phyloP scores from a whole-genome alignment of 1,140 invertebrate genomes.

The Oppia nitens region DNA sequence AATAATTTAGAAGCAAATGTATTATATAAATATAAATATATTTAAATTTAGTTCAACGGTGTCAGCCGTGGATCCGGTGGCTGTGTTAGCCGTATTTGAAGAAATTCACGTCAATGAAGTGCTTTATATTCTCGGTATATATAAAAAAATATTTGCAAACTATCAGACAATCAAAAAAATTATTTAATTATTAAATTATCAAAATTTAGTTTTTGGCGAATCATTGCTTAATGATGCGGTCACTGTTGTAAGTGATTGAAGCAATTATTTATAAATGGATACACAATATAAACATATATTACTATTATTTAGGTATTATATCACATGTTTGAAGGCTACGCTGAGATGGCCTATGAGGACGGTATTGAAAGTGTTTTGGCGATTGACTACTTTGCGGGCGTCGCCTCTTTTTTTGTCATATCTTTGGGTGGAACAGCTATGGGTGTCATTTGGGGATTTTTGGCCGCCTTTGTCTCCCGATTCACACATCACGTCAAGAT shows the following conservation, averaged over 20 bases:
- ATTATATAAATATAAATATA: too few species aligned
- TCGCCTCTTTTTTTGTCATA: slow-evolving; percentile 83
- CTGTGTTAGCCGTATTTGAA: slow-evolving; percentile 94
- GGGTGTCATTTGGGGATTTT: slow-evolving; percentile 84
- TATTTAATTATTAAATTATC: too few species aligned
- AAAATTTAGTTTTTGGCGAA: slow-evolving; percentile 96
- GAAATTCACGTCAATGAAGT: slow-evolving; percentile 98
- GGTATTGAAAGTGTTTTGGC: slow-evolving; percentile 46
- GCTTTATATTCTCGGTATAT: slow-evolving; percentile 75
- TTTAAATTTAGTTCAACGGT: slow-evolving; percentile 52
- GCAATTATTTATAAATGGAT: not conserved
- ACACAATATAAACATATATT: not conserved
- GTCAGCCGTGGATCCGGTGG: slow-evolving; percentile 96
- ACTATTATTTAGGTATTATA: slow-evolving; percentile 52
- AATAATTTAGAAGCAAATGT: too few species aligned
- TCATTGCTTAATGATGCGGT: slow-evolving; percentile 93
- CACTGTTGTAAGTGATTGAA: slow-evolving; percentile 50
- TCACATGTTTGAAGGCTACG: slow-evolving; percentile 85
- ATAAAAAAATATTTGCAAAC: too few species aligned
- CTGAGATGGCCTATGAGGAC: slow-evolving; percentile 40
- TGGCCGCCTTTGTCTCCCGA: slow-evolving; percentile 83
- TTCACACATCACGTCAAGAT: slow-evolving; percentile 90
- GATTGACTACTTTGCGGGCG: slow-evolving; percentile 58
- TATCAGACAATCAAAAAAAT: too few species aligned
- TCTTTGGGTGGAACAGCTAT: slow-evolving; percentile 82